phyloP scores from a whole-genome alignment of 2,888 invertebrate genomes.

The Parapristionchus giblindavisi region DNA sequence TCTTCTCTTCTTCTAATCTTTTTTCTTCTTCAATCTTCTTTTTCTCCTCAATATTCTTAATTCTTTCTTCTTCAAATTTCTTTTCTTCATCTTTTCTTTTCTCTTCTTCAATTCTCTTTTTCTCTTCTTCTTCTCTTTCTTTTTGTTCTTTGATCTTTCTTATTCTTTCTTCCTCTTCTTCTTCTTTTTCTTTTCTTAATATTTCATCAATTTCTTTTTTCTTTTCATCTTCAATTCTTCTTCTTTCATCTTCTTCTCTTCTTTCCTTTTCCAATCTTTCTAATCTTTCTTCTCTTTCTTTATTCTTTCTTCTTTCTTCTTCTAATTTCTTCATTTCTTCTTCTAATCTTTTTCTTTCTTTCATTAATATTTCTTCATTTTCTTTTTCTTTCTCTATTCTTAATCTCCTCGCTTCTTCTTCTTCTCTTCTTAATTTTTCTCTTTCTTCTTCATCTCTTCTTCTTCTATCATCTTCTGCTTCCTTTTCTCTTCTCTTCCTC shows the following conservation, averaged over 20 bases:
- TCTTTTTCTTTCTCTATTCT: constrained; percentile 8
- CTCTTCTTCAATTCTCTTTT: constrained; percentile 21
- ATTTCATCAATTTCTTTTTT: constrained; percentile 9
- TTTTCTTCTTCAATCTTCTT: constrained; percentile 36
- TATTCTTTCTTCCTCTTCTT: constrained; percentile 24
- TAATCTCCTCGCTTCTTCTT: constrained; percentile 19
- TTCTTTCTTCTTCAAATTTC: constrained; percentile 14
- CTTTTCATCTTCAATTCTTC: constrained; percentile 21
- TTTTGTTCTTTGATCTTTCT: too few relatives aligned
- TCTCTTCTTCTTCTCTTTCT: constrained; percentile 23
- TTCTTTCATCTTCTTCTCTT: constrained; percentile 30
- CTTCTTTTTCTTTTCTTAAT: constrained; percentile 11
- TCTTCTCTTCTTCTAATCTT: constrained; percentile 37
- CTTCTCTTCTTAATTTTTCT: constrained; percentile 22
- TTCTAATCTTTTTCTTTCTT: constrained; percentile 30
- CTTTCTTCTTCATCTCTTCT: constrained; percentile 35
- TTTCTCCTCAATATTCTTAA: neutral
- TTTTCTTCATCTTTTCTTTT: constrained; percentile 31
- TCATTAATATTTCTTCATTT: constrained; percentile 25
- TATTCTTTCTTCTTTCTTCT: constrained; percentile 25
- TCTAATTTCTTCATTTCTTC: constrained; percentile 25
- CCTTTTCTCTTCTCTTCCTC: constrained; percentile 30
- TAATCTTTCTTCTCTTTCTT: constrained; percentile 26
- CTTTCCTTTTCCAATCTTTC: constrained; percentile 19
- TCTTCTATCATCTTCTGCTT: constrained; percentile 26